Base-by-base conservation (phyloP, 2,797 vertebrate genomes). In the Falco peregrinus region DNA sequence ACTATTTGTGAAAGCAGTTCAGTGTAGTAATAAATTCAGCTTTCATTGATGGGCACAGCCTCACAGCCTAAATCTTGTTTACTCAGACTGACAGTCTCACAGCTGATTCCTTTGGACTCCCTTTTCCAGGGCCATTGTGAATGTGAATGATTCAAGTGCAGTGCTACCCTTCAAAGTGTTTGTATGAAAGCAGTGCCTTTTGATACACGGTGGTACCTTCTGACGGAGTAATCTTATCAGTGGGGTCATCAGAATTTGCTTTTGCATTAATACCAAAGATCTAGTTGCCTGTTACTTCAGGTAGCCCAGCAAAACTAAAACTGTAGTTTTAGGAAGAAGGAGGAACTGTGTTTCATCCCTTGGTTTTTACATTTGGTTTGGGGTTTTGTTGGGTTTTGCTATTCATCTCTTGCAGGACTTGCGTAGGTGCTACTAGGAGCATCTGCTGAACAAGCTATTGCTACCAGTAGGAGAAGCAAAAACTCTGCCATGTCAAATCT, bases 101-200 rank as follows among this genome's bases (percentile, higher is more conserved):
- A 50, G 43, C 53, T n/a, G 22, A 45, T 88, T 74, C 28, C 25
- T 18, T 29, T 75, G 35, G 61, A 61, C 8, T 48, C 16, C 25
- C 25, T 37, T 61, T 54, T 88, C 43, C 45, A 48, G 41, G 39
- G 22, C 77, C 16, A 4, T 47, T 0, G 0, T 12, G 11, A 69
- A 20, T 41, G 8, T 59, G 41, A 84, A 60, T 24, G 35, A 43
- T 37, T 68, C 4, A 37, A 77, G 48, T 35, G 8, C 19, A 63
- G 60, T 0, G 0, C 57, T 63, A 2, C 13, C 18, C 47, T 41
- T 81, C 43, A 43, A 10, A 73, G 39, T 47, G n/a, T 37, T 63
- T 45, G 14, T 65, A 10, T 31, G 9, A 65, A 67, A 53, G 39
- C 22, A 35, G 60, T 35, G 39, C 8, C 9, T 83, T 76, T 73